phyloP scores from a whole-genome alignment of 1,140 invertebrate genomes.

The Drosophila suzukii region DNA sequence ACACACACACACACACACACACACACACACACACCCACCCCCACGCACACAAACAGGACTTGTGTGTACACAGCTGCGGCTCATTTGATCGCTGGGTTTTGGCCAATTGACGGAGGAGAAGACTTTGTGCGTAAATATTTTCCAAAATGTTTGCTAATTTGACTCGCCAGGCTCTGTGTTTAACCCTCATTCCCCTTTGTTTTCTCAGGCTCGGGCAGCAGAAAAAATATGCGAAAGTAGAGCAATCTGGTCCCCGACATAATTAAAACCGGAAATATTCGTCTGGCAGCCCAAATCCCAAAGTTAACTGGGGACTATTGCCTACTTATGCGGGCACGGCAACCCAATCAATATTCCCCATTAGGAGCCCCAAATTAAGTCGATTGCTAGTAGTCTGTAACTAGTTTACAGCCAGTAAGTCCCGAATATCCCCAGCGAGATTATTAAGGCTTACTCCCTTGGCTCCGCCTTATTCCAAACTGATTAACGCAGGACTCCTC shows the following conservation, averaged over 20 bases:
- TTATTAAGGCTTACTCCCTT: too few species aligned
- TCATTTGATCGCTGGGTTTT: constrained; percentile 74
- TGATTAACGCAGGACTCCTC: too few species aligned
- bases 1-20: constrained; percentile 7
- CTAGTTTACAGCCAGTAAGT: background rate
- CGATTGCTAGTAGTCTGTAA: background rate
- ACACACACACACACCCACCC: constrained; percentile 13
- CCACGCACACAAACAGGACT: background rate
- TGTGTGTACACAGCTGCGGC: constrained; percentile 76
- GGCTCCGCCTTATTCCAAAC: too few species aligned
- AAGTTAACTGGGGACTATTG: background rate
- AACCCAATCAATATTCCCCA: constrained; percentile 24
- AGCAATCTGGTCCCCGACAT: constrained; percentile 6
- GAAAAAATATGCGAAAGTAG: constrained; percentile 10
- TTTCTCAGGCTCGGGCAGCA: background rate
- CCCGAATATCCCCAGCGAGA: too few species aligned
- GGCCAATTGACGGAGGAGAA: constrained; percentile 58
- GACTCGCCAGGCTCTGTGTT: constrained; percentile 41
- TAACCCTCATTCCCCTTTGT: constrained; percentile 1
- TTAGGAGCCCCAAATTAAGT: background rate
- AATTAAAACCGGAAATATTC: constrained; percentile 37
- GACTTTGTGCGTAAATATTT: constrained; percentile 74
- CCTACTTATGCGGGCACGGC: constrained; percentile 44
- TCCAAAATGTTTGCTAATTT: constrained; percentile 81
- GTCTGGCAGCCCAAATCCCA: background rate